Evolutionary conservation across 2,888 invertebrate species (phyloP), one percentile per base, ranked within the genome.

Genomic region (Prostheceraeus crozeri): DNA sequence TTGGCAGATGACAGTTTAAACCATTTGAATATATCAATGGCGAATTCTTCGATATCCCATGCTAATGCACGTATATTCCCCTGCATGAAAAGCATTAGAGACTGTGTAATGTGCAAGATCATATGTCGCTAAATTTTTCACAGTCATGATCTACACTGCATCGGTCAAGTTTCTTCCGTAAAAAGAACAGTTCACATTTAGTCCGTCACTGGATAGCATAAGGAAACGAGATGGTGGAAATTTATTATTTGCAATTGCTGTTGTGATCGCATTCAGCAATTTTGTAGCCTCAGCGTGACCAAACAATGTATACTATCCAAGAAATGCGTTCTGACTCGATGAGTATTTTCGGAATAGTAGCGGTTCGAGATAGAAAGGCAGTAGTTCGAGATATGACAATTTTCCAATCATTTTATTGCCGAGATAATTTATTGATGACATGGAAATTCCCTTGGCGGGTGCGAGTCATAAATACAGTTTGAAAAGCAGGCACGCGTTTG

Each of bases 111-210:
- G 54, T 64, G 21, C 64, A 65, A 16, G 64, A 57, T 25, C 58
- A 45, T 21, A 66, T 63, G 10, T 48, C 54, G 35, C 62, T 27
- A 31, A 65, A 30, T 11, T 58, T 57, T 31, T 45, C 53, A 35
- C 45, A 35, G 11, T 61, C 64, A n/a, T 40, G 54, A n/a, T 28
- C 25, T 46, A 60, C 27, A 53, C 52, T 25, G 27, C 16, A 48
- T 25, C 28, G 25, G 48, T 48, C 48, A 11, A 48, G 28, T 25
- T 25, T 4, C 31, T 56, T 62, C 63, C 61, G 63, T 19, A 66
- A n/a, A n/a, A 59, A n/a, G 62, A 60, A 35, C 65, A 65, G 33
- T 66, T 66, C 3, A 63, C 63, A 63, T 62, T 65, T 35, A 62
- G 66, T 10, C 66, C 65, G 64, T 66, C 64, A 19, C 23, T 8